Conservation (phyloP, 2,888 invertebrate genomes). For the Terebella lapidaria region DNA sequence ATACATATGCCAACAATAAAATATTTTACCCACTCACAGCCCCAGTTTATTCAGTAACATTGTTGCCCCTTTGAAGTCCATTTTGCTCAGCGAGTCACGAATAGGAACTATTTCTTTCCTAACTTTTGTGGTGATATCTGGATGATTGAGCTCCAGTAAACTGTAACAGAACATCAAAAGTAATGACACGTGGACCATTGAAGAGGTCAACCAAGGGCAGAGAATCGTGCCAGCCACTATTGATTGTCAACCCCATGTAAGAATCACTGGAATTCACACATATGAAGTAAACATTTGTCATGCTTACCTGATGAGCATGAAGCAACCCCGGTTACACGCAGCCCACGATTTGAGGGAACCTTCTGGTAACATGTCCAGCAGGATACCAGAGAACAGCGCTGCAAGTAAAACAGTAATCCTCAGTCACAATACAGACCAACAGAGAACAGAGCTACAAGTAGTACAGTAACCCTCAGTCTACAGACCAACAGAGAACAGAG, state of each 20-base stretch:
- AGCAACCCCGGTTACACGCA: slow-evolving; percentile 51
- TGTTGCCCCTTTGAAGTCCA: slow-evolving; percentile 47
- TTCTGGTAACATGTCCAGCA: slow-evolving; percentile 39
- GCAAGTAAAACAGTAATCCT: slow-evolving; percentile 19
- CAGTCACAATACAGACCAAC: slow-evolving; percentile 10
- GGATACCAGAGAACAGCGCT: slow-evolving; percentile 46
- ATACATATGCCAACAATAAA: no score
- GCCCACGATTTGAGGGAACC: slow-evolving; percentile 48
- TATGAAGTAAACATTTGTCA: neutral
- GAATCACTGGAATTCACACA: no score
- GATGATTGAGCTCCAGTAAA: slow-evolving; percentile 39
- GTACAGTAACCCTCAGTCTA: no score
- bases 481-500: slow-evolving; percentile 43
- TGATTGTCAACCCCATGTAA: no score
- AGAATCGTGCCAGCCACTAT: no score
- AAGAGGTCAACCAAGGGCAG: neutral
- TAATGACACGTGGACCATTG: no score
- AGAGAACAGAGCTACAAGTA: slow-evolving; percentile 48
- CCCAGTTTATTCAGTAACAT: slow-evolving; percentile 35
- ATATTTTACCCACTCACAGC: no score
- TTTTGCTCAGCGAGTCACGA: slow-evolving; percentile 38
- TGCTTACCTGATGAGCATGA: slow-evolving; percentile 26
- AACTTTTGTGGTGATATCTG: slow-evolving; percentile 35
- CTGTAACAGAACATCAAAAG: no score
- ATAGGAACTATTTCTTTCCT: slow-evolving; percentile 31